A percentile compares a stretch with the other conserved stretches of the same genome.
Evolutionary conservation across 1,140 invertebrate species (phyloP).

Genomic region (Anastrepha obliqua): DNA sequence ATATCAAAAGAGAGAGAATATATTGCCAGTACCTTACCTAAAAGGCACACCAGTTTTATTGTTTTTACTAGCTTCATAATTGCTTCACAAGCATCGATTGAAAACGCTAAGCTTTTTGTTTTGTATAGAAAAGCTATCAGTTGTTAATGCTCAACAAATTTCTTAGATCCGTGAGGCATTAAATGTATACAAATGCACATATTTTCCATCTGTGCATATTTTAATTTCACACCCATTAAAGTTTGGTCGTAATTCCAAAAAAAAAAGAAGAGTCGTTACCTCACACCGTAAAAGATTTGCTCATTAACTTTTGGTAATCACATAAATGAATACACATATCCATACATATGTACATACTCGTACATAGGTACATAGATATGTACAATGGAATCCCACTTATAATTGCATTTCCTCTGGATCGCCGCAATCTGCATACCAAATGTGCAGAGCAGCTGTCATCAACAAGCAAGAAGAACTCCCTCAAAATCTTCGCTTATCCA

Average conservation of each 20-base stretch:
- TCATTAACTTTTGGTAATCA: constrained; percentile 34
- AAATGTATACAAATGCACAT: too few relatives aligned
- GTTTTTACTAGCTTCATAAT: too few relatives aligned
- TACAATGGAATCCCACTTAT: constrained; percentile 19
- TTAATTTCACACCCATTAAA: constrained; percentile 32
- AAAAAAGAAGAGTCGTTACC: neutral
- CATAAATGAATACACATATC: neutral
- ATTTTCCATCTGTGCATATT: neutral
- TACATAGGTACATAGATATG: too few relatives aligned
- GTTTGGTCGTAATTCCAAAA: neutral
- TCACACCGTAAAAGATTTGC: constrained; percentile 12
- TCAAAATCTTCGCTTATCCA: neutral
- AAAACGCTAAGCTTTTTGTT: too few relatives aligned
- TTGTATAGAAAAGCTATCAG: too few relatives aligned
- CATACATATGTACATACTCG: too few relatives aligned
- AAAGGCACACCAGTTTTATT: too few relatives aligned
- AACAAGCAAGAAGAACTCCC: neutral
- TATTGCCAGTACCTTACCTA: too few relatives aligned
- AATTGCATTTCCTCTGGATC: neutral
- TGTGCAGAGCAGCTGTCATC: constrained; percentile 14
- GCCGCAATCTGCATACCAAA: neutral
- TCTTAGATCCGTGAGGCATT: too few relatives aligned
- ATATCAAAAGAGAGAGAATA: too few relatives aligned
- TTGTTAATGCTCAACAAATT: too few relatives aligned
- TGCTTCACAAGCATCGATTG: too few relatives aligned